Evolutionary conservation across 2,888 invertebrate genomes (phyloP).

Genomic region (Crocallis elinguaria): DNA sequence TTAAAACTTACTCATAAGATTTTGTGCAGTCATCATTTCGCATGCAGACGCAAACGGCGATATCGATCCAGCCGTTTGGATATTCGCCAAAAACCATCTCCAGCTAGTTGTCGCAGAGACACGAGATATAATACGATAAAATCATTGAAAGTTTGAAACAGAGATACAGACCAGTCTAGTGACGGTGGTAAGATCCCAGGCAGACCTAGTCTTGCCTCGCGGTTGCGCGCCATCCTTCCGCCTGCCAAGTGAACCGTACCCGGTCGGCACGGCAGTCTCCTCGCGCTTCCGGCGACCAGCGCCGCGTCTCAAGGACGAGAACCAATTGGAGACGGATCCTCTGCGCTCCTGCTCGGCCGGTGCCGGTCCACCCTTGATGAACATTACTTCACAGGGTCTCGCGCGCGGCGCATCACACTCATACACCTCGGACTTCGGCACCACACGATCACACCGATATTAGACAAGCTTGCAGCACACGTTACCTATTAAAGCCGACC

Average conservation of each 20-base stretch:
- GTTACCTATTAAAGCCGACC: constrained; percentile 69
- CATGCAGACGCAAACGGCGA: constrained; percentile 65
- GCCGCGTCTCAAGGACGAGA: constrained; percentile 90
- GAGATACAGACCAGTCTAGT: constrained; percentile 83
- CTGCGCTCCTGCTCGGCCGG: constrained; percentile 86
- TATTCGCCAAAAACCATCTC: constrained; percentile 70
- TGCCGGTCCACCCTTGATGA: constrained; percentile 79
- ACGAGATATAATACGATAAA: constrained; percentile 35
- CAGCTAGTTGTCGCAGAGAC: constrained; percentile 54
- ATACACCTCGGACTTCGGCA: constrained; percentile 47
- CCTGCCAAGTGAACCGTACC: constrained; percentile 82
- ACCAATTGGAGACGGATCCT: constrained; percentile 91
- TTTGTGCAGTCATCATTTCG: constrained; percentile 62
- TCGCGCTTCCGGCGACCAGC: constrained; percentile 75
- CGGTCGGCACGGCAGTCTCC: constrained; percentile 66
- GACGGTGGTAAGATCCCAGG: constrained; percentile 86
- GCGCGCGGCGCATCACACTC: constrained; percentile 73
- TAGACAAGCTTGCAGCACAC: constrained; percentile 66
- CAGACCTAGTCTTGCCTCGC: constrained; percentile 81
- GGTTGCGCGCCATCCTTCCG: constrained; percentile 76
- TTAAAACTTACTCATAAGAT: constrained; percentile 33
- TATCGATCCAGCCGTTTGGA: constrained; percentile 80
- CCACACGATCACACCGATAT: constrained; percentile 60
- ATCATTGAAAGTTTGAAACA: constrained; percentile 39
- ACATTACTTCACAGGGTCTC: constrained; percentile 77